Evolutionary conservation across 1,140 invertebrate genomes (phyloP), one percentile per base, ranked within the genome.

Genomic region (Drosophila mojavensis): DNA sequence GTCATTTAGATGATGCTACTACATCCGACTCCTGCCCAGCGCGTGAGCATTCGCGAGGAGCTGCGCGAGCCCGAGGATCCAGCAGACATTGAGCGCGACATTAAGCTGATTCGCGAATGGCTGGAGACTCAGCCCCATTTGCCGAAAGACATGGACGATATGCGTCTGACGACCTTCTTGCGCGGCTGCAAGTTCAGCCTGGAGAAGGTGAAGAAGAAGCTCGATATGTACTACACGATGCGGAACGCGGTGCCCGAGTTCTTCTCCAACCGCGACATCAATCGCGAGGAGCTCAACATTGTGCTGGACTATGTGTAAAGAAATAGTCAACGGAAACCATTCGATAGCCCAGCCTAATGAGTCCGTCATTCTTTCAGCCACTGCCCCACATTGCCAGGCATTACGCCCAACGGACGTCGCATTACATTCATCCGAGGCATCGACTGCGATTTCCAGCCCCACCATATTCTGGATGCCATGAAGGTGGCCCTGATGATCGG

Each of bases 401-500:
- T 97, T 13, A 97, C 96, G 0, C 94, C 95, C 2, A 95, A 96
- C 68, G 96, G 96, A 4, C 94, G 96, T 65, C 94, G 96, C 70
- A 96, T 97, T 1, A 94, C 96, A 4, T 92, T 97, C 24, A 94
- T 97, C 92, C 93, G 95, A 63, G 96, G 95, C 77, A 92, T 94
- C 9, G 93, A 94, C 59, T 94, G 94, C 76, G 93, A 95, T 67
- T 79, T 94, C 4, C 93, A 94, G 36, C 94, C 94, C 0, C 93
- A 94, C 2, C 94, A 94, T 56, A 93, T 95, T 5, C 81, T 94
- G 4, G 96, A 97, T 59, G 94, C 94, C n/a, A 94, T 97, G 93
- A 97, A 97, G 91, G 91, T 96, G 2, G 95, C 96, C 0, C 91
- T 97, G 1, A 97, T 97, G 96, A 95, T 97, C 33, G 96, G 96